Base-by-base conservation (phyloP, 2,797 vertebrate genomes). In the Leontopithecus rosalia region DNA sequence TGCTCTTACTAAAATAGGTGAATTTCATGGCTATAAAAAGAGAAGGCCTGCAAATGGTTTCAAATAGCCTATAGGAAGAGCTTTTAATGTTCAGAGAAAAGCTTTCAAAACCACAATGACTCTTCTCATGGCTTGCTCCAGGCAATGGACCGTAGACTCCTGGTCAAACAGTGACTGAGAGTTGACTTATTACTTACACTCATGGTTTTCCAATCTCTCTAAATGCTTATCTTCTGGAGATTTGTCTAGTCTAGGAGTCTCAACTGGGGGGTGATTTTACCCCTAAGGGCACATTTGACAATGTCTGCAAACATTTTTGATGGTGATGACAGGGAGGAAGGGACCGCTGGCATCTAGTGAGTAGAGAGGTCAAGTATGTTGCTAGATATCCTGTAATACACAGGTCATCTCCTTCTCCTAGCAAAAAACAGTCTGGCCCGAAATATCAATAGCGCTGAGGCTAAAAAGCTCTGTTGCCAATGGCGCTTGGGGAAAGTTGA, bases 81-180 rank as follows among this genome's bases (percentile, higher is more conserved):
- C 22, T 50, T 36, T 97, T 20, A 33, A 36, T 95, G 88, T 96
- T 88, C 28, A 91, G 55, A 91, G 48, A 72, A 85, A 72, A 94
- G 19, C 48, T 94, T 95, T 86, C 30, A 70, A 89, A 97, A 73
- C 36, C 28, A 64, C 48, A 61, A 2, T 36, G 57, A 80, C n/a
- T 82, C 41, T 77, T 92, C 41, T 81, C 80, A 82, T 82, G 79
- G 76, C n/a, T 90, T 57, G n/a, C 19, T n/a, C 67, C 36, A 43
- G 73, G 73, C 24, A 70, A 26, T 8, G 41, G 70, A 46, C 57
- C 76, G 88, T 0, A 28, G 36, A 55, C 24, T 93, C 26, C 58
- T 24, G n/a, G 64, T 80, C 83, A 87, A 55, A 48, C 41, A 92
- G 58, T 50, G 70, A 75, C 50, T n/a, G 80, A 77, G 55, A 36